These are phyloP conservation scores for Lasiurus cinereus DNA, from an alignment of 2,113 vertebrate species.

Conservation along the genomic window DNA sequence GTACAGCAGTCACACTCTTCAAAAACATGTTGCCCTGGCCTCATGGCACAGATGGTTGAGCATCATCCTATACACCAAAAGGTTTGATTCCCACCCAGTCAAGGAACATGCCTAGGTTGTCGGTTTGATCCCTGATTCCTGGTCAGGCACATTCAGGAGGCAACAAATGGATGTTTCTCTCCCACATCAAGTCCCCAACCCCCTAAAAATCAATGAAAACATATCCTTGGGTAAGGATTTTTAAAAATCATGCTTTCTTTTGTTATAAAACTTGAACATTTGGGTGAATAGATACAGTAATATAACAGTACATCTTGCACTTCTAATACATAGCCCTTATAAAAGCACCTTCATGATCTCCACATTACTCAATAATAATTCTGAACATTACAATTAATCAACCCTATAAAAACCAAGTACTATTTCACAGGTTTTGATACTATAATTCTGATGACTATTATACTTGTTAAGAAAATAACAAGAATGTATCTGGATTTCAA, in stretches of 20 bases:
- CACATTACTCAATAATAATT: neutral
- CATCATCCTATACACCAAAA: neutral
- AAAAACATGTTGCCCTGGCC: too few relatives aligned
- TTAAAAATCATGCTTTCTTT: conserved; percentile 15
- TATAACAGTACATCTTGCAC: neutral
- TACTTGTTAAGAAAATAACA: neutral
- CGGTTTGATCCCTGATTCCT: neutral
- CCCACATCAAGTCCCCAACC: neutral
- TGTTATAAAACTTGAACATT: conserved; percentile 29
- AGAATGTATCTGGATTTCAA: conserved; percentile 18
- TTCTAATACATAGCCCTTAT: neutral
- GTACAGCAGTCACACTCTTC: neutral
- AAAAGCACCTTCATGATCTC: neutral
- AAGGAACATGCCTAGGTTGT: neutral
- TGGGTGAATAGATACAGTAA: neutral
- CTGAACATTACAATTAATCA: neutral
- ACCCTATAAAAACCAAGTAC: neutral
- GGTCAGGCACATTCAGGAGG: neutral
- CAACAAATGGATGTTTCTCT: neutral
- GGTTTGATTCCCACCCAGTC: neutral
- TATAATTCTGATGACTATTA: neutral
- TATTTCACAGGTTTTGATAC: neutral
- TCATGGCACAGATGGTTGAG: neutral
- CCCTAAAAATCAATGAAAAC: neutral
- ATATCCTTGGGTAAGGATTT: neutral